Base-by-base conservation (phyloP, 2,797 vertebrate species). In the Sebastes itinus region DNA sequence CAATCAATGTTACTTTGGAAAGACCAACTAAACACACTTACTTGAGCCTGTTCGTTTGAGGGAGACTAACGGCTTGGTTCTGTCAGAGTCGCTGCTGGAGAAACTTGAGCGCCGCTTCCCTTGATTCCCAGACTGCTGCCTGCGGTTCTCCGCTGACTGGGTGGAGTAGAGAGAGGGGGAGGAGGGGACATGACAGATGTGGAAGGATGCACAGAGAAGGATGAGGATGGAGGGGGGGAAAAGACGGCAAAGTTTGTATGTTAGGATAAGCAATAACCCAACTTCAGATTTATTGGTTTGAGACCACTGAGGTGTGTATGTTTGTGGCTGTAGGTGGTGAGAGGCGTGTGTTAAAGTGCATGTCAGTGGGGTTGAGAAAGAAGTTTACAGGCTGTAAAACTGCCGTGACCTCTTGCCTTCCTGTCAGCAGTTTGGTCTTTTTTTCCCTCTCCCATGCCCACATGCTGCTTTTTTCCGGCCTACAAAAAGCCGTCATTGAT, bases 41-140 rank as follows among this genome's bases (percentile, higher is more conserved):
- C 98, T 98, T 20, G 98, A 99, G 0, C 96, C 97, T 0, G 97
- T 96, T 72, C 96, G 95, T 88, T 98, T 98, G 90, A 98, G 96
- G 83, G 97, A 97, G 88, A 96, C 95, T 61, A 96, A 93, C 0
- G 97, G 93, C 69, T 98, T 97, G 80, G 95, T 94, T 22, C 95
- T 96, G 56, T 96, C 95, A 0, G 96, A 96, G 78, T 97, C 97
- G 69, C 96, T 96, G 13, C 97, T 98, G 92, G 97, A 98, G 85
- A 97, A 97, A 72, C 97, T 97, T 4, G 97, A 97, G 2, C 97
- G 96, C n/a, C 96, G 94, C 88, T 98, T 98, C 85, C 95, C 95
- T 87, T 96, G 96, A 77, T 95, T 91, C 33, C 92, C 96, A 1
- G 93, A 62, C 0, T 96, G 95, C 78, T 91, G 90, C 59, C 92